These are phyloP conservation scores for Phylloscopus trochiloides DNA, from an alignment of 2,113 vertebrate species.

Conservation along the genomic window DNA sequence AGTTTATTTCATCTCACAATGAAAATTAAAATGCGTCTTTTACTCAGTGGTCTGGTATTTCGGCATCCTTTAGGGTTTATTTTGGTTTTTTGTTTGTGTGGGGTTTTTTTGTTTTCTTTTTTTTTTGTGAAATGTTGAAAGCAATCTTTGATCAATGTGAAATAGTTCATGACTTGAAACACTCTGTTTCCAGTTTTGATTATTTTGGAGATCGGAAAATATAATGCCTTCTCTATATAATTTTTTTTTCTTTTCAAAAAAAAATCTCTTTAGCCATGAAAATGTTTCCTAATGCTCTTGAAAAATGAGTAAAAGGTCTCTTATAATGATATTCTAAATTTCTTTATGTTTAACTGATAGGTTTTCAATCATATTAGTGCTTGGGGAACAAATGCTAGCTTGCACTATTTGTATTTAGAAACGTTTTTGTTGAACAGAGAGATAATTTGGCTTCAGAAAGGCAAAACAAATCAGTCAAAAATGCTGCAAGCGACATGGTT, in stretches of 20 bases:
- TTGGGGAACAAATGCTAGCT: neutral
- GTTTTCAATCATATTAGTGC: neutral
- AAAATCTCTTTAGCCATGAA: rapidly evolving
- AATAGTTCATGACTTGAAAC: neutral
- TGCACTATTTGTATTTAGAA: neutral
- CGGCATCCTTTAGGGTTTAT: neutral
- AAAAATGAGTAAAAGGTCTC: neutral
- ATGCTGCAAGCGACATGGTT: rapidly evolving
- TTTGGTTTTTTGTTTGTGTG: no score
- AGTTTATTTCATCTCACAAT: neutral
- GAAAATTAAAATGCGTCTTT: neutral
- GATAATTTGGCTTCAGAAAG: neutral
- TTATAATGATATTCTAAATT: neutral
- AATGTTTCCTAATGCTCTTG: neutral
- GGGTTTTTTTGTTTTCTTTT: no score
- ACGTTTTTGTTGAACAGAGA: neutral
- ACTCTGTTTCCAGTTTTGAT: neutral
- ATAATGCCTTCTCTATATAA: rapidly evolving
- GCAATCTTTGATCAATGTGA: neutral
- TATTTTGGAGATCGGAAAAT: neutral
- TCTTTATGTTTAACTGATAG: neutral
- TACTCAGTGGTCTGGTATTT: neutral
- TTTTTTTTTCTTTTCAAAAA: neutral
- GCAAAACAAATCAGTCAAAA: neutral
- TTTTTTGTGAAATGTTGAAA: neutral